Evolutionary conservation across 2,113 vertebrate genomes (phyloP).

Genomic region (Papio anubis): DNA sequence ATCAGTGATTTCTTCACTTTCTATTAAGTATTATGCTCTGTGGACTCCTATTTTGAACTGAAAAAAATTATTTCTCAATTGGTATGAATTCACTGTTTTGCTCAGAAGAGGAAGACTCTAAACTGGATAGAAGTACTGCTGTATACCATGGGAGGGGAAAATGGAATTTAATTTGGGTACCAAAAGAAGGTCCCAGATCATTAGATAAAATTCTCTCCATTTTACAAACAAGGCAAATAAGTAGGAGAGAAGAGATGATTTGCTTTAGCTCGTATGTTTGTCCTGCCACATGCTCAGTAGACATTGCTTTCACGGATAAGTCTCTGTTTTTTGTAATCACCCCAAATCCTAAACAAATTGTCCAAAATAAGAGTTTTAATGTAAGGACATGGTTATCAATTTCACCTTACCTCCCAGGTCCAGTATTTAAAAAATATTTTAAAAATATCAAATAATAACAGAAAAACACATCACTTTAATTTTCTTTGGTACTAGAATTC

Average conservation of each 20-base stretch:
- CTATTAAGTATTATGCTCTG: too few species aligned
- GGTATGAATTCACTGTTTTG: not conserved
- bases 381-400: not conserved
- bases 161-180: not conserved
- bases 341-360: not conserved
- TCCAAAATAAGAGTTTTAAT: not conserved
- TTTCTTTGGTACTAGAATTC: not conserved
- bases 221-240: constrained; percentile 14
- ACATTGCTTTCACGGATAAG: not conserved
- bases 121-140: not conserved
- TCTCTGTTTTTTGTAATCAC: not conserved
- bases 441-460: not conserved
- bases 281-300: not conserved
- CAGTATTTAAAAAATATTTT: not conserved
- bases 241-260: not conserved
- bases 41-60: not conserved
- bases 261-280: not conserved
- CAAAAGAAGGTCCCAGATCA: not conserved
- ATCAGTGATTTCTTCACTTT: too few species aligned
- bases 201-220: not conserved
- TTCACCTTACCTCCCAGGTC: not conserved
- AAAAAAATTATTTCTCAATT: constrained; percentile 7
- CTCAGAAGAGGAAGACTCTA: not conserved
- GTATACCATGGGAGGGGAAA: not conserved
- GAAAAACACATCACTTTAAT: not conserved